phyloP scores from a whole-genome alignment of 2,797 vertebrate species.

The Merluccius polli region DNA sequence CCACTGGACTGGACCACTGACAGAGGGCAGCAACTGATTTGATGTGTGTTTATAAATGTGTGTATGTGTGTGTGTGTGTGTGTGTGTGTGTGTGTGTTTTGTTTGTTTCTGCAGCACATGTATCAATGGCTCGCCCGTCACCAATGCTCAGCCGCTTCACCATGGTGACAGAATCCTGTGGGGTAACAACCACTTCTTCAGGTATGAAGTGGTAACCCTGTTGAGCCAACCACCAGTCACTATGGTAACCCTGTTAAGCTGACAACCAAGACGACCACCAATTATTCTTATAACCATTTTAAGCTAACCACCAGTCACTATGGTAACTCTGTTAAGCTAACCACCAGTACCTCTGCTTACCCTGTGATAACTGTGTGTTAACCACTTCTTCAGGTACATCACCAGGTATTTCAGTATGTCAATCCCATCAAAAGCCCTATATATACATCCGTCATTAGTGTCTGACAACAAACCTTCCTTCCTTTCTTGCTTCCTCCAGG shows the following conservation, averaged over 20 bases:
- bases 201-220: constrained; percentile 51
- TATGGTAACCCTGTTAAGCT: background rate
- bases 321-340: too few species aligned
- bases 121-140: constrained; percentile 83
- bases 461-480: background rate
- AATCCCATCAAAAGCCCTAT: too few species aligned
- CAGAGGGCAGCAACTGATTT: background rate
- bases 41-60: background rate
- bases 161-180: constrained; percentile 93
- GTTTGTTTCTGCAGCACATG: constrained; percentile 76
- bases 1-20: background rate
- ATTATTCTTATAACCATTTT: too few species aligned
- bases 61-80: background rate
- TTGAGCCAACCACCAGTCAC: background rate
- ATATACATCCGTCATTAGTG: too few species aligned
- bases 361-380: too few species aligned
- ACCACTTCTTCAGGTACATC: too few species aligned
- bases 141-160: constrained; percentile 81
- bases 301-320: too few species aligned
- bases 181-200: constrained; percentile 99
- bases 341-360: too few species aligned
- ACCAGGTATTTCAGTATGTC: too few species aligned
- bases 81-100: background rate
- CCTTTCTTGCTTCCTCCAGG: constrained; percentile 56
- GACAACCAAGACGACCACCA: too few species aligned